Evolutionary conservation across 2,888 invertebrate species (phyloP).

Genomic region (Platyscelio sp.): DNA sequence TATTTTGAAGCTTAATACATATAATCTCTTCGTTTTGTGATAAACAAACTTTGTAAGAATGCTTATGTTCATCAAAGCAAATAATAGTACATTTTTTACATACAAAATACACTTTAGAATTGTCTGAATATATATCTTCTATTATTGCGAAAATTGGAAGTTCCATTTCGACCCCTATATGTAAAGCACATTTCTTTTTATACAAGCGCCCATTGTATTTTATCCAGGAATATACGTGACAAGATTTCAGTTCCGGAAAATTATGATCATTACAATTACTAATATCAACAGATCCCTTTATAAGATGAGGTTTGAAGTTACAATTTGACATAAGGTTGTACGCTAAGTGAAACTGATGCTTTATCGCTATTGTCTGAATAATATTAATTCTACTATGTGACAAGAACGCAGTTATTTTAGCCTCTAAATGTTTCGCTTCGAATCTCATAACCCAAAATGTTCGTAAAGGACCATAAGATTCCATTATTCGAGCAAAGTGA

Average conservation of each 20-base stretch:
- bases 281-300: background rate
- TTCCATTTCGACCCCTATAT: slow-evolving; percentile 16
- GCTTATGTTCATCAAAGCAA: slow-evolving; percentile 30
- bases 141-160: slow-evolving; percentile 28
- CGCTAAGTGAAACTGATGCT: slow-evolving; percentile 27
- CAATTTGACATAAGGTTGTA: slow-evolving; percentile 28
- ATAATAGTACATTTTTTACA: slow-evolving; percentile 16
- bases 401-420: slow-evolving; percentile 19
- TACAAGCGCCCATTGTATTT: slow-evolving; percentile 35
- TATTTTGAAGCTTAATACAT: background rate
- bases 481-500: slow-evolving; percentile 73
- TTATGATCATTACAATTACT: background rate
- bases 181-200: slow-evolving; percentile 30
- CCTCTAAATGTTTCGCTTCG: slow-evolving; percentile 41
- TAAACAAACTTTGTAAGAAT: slow-evolving; percentile 15
- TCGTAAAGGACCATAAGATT: slow-evolving; percentile 22
- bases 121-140: slow-evolving; percentile 12
- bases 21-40: background rate
- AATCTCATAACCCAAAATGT: slow-evolving; percentile 35
- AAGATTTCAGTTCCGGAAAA: slow-evolving; percentile 20
- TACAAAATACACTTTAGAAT: slow-evolving; percentile 12
- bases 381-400: slow-evolving; percentile 35
- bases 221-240: slow-evolving; percentile 14
- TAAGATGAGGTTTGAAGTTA: background rate
- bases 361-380: slow-evolving; percentile 27